Conservation (phyloP, 1,140 invertebrate species). For the Zaprionus africanus region DNA sequence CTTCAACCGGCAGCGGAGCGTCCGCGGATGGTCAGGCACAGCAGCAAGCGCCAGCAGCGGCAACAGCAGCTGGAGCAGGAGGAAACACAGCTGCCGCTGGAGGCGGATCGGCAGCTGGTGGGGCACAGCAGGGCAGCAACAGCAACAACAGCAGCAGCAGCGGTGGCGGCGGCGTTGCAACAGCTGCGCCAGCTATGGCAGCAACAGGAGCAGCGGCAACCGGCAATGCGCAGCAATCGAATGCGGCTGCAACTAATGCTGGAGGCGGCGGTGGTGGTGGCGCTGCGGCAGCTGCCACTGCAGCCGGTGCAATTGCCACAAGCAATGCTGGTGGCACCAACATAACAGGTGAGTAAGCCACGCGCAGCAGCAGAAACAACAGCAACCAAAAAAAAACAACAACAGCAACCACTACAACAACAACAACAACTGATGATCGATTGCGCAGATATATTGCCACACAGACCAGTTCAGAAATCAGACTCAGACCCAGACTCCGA, state of each 20-base stretch:
- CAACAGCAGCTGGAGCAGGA: slow-evolving; percentile 24
- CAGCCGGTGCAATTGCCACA: slow-evolving; percentile 58
- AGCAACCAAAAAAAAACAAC: neutral
- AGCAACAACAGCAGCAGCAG: slow-evolving; percentile 51
- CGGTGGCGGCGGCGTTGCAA: slow-evolving; percentile 46
- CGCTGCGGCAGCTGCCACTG: slow-evolving; percentile 57
- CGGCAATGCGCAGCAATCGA: slow-evolving; percentile 50
- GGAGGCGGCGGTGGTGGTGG: slow-evolving; percentile 60
- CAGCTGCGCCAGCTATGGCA: slow-evolving; percentile 41
- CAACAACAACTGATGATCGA: neutral
- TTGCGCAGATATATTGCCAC: neutral
- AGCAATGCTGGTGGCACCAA: slow-evolving; percentile 69
- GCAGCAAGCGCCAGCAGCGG: slow-evolving; percentile 44
- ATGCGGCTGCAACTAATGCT: slow-evolving; percentile 44
- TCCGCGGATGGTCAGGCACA: slow-evolving; percentile 62
- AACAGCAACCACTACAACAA: neutral
- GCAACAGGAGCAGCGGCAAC: slow-evolving; percentile 39
- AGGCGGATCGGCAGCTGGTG: slow-evolving; percentile 31
- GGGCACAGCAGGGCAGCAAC: slow-evolving; percentile 15
- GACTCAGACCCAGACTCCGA: neutral
- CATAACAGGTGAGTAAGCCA: slow-evolving; percentile 73
- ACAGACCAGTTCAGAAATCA: neutral
- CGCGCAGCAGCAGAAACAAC: neutral
- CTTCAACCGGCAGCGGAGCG: slow-evolving; percentile 58
- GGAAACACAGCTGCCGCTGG: slow-evolving; percentile 24